A percentile compares a stretch with the other conserved stretches of the same genome.
Evolutionary conservation across 2,888 invertebrate genomes (phyloP).

Genomic region (Drosophila kambysellisi): DNA sequence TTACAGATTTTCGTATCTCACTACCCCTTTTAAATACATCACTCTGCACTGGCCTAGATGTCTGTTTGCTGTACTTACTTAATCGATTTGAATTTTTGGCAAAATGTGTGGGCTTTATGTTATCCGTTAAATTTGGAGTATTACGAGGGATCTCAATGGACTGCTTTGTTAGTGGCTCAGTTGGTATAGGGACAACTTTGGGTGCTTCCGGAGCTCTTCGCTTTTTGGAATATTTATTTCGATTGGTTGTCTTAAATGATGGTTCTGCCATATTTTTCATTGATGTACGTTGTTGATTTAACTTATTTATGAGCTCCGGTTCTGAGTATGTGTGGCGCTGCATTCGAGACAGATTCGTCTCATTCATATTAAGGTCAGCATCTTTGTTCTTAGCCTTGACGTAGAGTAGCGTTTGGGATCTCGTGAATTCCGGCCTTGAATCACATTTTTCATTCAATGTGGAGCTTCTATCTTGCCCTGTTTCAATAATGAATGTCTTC

Average conservation of each 20-base stretch:
- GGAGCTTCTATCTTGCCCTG: conserved; percentile 15
- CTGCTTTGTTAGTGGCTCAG: neutral
- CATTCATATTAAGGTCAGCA: conserved; percentile 27
- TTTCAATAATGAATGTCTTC: conserved; percentile 64
- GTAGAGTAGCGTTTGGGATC: conserved; percentile 65
- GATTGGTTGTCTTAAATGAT: conserved; percentile 76
- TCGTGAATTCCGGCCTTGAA: conserved; percentile 45
- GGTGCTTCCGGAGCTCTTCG: conserved; percentile 89
- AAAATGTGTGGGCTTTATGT: conserved; percentile 89
- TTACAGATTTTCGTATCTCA: conserved; percentile 41
- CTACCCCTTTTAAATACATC: conserved; percentile 27
- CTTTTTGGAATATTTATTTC: conserved; percentile 87
- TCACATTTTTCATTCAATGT: conserved; percentile 5
- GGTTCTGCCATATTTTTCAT: conserved; percentile 14
- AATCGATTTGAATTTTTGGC: conserved; percentile 78
- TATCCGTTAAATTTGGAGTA: conserved; percentile 47
- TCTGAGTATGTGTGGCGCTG: conserved; percentile 86
- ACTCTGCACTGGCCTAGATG: conserved; percentile 9
- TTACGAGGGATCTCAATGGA: conserved; percentile 17
- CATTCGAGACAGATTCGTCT: conserved; percentile 52
- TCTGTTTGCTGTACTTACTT: conserved; percentile 85
- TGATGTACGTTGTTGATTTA: conserved; percentile 11
- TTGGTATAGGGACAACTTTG: conserved; percentile 58
- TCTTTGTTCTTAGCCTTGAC: conserved; percentile 49
- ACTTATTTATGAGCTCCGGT: conserved; percentile 87